These are phyloP conservation scores for Heliocidaris tuberculata DNA, from an alignment of 35 echinoderm and acorn worm genomes.

Conservation along the genomic window DNA sequence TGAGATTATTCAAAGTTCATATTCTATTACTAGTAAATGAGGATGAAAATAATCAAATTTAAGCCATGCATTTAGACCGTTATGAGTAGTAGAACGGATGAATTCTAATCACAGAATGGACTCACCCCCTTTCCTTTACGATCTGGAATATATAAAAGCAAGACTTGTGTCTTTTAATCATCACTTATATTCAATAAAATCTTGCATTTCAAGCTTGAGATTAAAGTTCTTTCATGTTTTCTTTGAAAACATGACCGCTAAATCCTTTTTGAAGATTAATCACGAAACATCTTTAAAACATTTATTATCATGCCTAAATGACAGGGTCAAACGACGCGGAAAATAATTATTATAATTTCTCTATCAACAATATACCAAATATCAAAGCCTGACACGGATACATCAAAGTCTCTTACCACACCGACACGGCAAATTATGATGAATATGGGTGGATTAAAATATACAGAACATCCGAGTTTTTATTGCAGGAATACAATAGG, in stretches of 20 bases:
- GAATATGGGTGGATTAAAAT: not conserved
- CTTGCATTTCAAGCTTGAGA: not conserved
- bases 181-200: not conserved
- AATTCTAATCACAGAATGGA: no score
- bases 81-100: no score
- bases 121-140: no score
- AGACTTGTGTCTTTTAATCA: no score
- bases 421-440: not conserved
- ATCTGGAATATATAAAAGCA: no score
- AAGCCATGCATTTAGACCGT: no score
- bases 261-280: not conserved
- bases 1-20: no score
- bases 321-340: not conserved
- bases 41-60: no score
- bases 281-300: not conserved
- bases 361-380: not conserved
- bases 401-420: not conserved
- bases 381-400: no score
- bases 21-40: no score
- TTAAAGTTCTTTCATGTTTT: not conserved
- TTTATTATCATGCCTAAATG: not conserved
- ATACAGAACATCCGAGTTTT: not conserved
- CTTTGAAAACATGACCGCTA: not conserved
- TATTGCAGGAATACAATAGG: not conserved
- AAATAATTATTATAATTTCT: not conserved